phyloP scores from a whole-genome alignment of 2,888 invertebrate species.

The Andrena marginata region DNA sequence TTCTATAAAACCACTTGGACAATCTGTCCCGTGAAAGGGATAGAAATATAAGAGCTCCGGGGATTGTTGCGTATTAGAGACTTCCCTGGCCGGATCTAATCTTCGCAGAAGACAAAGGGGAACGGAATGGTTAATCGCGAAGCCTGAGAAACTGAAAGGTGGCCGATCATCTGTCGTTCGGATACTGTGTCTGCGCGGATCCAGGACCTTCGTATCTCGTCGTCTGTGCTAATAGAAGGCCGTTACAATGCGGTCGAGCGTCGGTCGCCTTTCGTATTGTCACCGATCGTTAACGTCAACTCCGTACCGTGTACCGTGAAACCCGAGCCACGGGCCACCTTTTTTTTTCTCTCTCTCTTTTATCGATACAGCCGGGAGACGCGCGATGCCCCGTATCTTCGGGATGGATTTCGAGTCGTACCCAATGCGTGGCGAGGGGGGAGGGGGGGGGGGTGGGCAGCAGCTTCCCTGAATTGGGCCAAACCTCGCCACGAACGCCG shows the following conservation, averaged over 20 bases:
- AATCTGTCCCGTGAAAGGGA: not conserved
- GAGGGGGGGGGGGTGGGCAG: too few species aligned
- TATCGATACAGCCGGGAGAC: slow-evolving; percentile 46
- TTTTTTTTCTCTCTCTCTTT: slow-evolving; percentile 17
- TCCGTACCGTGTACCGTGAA: slow-evolving; percentile 55
- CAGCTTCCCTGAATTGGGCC: slow-evolving; percentile 41
- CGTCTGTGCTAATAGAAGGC: slow-evolving; percentile 63
- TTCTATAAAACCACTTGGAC: slow-evolving; percentile 6
- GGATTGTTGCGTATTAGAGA: not conserved
- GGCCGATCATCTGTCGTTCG: slow-evolving; percentile 53
- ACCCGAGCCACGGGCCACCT: slow-evolving; percentile 46
- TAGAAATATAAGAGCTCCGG: not conserved
- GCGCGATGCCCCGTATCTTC: slow-evolving; percentile 41
- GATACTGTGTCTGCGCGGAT: slow-evolving; percentile 47
- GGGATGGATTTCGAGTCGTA: slow-evolving; percentile 58
- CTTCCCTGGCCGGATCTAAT: not conserved
- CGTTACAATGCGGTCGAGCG: slow-evolving; percentile 59
- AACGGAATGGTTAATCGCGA: slow-evolving; percentile 14
- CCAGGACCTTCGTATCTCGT: slow-evolving; percentile 45
- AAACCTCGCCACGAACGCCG: not conserved
- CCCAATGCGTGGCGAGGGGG: not conserved
- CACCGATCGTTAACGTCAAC: slow-evolving; percentile 63
- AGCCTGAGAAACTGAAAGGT: slow-evolving; percentile 31
- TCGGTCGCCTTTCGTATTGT: slow-evolving; percentile 65
- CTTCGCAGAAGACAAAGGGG: not conserved